Evolutionary conservation across 2,113 vertebrate genomes (phyloP).

Genomic region (Oceanodroma tethys): DNA sequence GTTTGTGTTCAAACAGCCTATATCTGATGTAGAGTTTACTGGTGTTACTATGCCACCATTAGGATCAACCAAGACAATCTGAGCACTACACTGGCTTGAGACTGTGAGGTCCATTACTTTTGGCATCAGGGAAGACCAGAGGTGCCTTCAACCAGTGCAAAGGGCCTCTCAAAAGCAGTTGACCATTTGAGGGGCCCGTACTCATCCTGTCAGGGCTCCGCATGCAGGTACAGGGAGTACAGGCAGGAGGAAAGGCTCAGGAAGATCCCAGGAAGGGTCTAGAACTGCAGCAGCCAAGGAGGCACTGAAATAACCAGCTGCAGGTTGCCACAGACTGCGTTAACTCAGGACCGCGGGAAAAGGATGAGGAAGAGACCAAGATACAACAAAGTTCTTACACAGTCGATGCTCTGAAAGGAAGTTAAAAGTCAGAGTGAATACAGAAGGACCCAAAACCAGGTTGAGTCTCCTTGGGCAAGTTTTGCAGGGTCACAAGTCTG

Average conservation of each 20-base stretch:
- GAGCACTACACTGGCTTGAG: not conserved
- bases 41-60: not conserved
- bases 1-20: not conserved
- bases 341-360: not conserved
- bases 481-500: not conserved
- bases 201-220: not conserved
- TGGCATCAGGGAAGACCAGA: not conserved
- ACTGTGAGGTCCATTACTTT: not conserved
- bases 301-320: not conserved
- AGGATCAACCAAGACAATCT: not conserved
- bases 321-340: not conserved
- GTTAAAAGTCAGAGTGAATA: not conserved
- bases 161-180: not conserved
- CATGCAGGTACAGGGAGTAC: not conserved
- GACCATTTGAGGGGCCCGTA: not conserved
- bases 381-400: not conserved
- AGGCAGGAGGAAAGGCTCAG: not conserved
- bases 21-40: not conserved
- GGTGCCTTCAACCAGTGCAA: not conserved
- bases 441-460: not conserved
- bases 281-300: not conserved
- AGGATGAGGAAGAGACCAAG: not conserved
- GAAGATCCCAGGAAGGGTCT: not conserved
- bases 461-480: not conserved
- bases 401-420: not conserved